These are phyloP conservation scores for Ammodytes dubius DNA, from an alignment of 2,113 vertebrate species.

Conservation along the genomic window DNA sequence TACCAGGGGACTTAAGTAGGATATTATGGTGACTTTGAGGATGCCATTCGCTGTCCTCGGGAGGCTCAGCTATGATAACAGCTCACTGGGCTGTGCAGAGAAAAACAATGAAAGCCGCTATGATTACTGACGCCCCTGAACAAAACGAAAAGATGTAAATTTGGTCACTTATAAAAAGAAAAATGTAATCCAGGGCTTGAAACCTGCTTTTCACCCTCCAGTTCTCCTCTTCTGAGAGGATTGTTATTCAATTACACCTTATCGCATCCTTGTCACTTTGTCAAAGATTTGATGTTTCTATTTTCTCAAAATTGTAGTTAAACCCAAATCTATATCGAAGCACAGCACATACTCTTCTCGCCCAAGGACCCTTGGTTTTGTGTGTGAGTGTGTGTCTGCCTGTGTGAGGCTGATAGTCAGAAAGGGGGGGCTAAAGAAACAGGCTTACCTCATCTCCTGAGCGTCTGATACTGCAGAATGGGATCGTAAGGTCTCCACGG, in stretches of 20 bases:
- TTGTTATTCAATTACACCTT: slow-evolving; percentile 59
- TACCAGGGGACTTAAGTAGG: slow-evolving; percentile 57
- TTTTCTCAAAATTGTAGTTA: slow-evolving; percentile 57
- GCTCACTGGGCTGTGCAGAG: slow-evolving; percentile 39
- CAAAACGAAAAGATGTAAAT: slow-evolving; percentile 25
- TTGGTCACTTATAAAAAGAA: slow-evolving; percentile 31
- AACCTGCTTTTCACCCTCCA: slow-evolving; percentile 2
- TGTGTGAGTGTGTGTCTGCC: slow-evolving; percentile 47
- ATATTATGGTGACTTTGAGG: slow-evolving; percentile 39
- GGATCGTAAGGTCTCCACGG: slow-evolving; percentile 68
- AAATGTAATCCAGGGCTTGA: slow-evolving; percentile 32
- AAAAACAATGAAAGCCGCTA: slow-evolving; percentile 50
- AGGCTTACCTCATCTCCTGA: slow-evolving; percentile 72
- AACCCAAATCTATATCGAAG: slow-evolving; percentile 49
- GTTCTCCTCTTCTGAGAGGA: slow-evolving; percentile 20
- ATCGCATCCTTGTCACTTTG: slow-evolving; percentile 50
- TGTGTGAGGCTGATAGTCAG: slow-evolving; percentile 65
- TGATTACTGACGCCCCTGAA: slow-evolving; percentile 39
- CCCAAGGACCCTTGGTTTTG: slow-evolving; percentile 3
- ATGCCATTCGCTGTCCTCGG: slow-evolving; percentile 58
- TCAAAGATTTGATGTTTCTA: slow-evolving; percentile 50
- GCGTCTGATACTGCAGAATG: slow-evolving; percentile 69
- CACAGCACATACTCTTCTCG: slow-evolving; percentile 11
- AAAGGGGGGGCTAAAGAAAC: slow-evolving; percentile 43
- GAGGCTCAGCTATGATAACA: slow-evolving; percentile 56